Base-by-base conservation (phyloP, 2,797 vertebrate genomes). In the Anas flavirostris region DNA sequence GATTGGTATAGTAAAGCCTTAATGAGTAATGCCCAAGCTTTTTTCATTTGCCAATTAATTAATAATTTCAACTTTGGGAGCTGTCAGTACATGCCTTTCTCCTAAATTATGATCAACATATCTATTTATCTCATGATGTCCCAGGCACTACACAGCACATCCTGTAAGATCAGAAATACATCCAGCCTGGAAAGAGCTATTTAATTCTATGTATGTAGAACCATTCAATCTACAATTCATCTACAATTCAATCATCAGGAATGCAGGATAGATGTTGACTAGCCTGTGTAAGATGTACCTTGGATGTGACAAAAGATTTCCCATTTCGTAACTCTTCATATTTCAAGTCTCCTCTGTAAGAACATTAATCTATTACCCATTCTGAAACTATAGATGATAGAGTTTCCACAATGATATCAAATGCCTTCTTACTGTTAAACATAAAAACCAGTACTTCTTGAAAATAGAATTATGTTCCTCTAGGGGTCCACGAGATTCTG, bases 181-280 rank as follows among this genome's bases (percentile, higher is more conserved):
- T 18, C 16, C 26, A 52, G 14, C 16, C 19, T 31, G 7, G 14
- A 83, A 56, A 82, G 82, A 81, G 3, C 11, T 72, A 18, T 67
- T 85, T 28, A 80, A 39, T 8, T 33, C 16, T 60, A 22, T 56
- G 77, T 2, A 5, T 10, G 53, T 22, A 46, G 52, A 68, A 0
- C 5, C 15, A 3, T 37, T 83, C 31, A 25, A 10, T 5, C 5
- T 75, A 31, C 59, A 79, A 2, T 41, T 41, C 14, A 41, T 41
- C 39, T 41, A 41, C 39, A 41, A 41, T 41, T 41, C 39, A 41
- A 41, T 41, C 8, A 78, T 22, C 19, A 55, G 33, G 21, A 68
- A 56, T 7, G 2, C 4, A 41, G 50, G 7, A 19, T 53, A 82
- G 48, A 21, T 5, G 17, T 26, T 39, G 0, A 0, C 26, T 26